phyloP scores from a whole-genome alignment of 2,888 invertebrate species.

The Amblyjoppa proteus region DNA sequence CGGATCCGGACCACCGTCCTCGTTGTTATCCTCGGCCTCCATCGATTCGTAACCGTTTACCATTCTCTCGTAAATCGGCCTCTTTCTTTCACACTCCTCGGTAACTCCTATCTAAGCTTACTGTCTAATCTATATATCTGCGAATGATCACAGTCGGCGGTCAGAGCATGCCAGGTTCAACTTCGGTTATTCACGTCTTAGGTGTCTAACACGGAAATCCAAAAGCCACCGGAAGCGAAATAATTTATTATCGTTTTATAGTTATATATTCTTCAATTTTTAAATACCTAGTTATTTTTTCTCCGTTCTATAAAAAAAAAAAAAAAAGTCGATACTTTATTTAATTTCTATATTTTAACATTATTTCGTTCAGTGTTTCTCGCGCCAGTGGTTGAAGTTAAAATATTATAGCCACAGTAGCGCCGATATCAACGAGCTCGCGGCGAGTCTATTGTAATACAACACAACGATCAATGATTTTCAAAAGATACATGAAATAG shows the following conservation, averaged over 20 bases:
- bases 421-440: too few relatives aligned
- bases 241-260: too few relatives aligned
- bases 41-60: constrained; percentile 78
- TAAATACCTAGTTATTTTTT: too few relatives aligned
- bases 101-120: constrained; percentile 40
- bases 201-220: background rate
- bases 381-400: too few relatives aligned
- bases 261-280: too few relatives aligned
- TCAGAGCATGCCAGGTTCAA: constrained; percentile 43
- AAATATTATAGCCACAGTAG: too few relatives aligned
- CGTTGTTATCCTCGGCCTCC: constrained; percentile 72
- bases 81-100: constrained; percentile 40
- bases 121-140: constrained; percentile 59
- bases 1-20: constrained; percentile 66
- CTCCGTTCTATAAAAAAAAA: too few relatives aligned
- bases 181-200: constrained; percentile 7
- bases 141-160: constrained; percentile 16
- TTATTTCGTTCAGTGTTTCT: too few relatives aligned
- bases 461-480: background rate
- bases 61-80: constrained; percentile 71
- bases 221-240: too few relatives aligned
- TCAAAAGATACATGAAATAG: background rate
- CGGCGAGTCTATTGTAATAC: background rate
- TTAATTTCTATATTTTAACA: too few relatives aligned
- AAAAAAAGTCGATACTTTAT: too few relatives aligned